A percentile compares a stretch with the other conserved stretches of the same genome.
These are phyloP conservation scores for Arenaria interpres DNA, from an alignment of 2,113 vertebrate genomes.

Conservation along the genomic window DNA sequence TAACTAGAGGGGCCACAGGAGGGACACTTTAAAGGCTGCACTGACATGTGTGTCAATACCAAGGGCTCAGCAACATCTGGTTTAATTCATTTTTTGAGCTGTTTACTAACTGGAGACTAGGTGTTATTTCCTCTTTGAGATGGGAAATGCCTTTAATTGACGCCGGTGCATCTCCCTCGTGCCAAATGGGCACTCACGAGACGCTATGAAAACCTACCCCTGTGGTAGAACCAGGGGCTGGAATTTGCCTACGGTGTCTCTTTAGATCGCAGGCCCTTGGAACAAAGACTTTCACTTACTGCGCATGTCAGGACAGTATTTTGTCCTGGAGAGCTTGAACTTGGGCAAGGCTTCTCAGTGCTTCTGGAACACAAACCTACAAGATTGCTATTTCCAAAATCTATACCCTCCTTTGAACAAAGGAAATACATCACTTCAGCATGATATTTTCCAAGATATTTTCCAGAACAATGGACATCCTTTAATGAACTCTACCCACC, in stretches of 20 bases:
- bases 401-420: neutral
- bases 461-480: neutral
- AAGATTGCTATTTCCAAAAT: neutral
- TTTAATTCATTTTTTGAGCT: conserved; percentile 53
- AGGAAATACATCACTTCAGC: neutral
- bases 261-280: neutral
- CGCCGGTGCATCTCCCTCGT: neutral
- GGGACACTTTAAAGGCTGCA: conserved; percentile 44
- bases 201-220: neutral
- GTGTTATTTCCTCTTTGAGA: conserved; percentile 54
- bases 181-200: neutral
- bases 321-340: neutral
- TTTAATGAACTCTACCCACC: neutral
- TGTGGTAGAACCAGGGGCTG: neutral
- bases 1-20: conserved; percentile 20
- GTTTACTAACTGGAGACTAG: conserved; percentile 57
- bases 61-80: conserved; percentile 29
- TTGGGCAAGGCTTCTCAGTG: neutral
- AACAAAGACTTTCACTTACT: neutral
- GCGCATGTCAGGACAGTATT: neutral
- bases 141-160: conserved; percentile 25
- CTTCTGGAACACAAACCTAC: neutral
- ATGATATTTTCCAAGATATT: neutral
- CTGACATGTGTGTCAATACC: conserved; percentile 36
- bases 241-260: neutral